Evolutionary conservation across 2,888 invertebrate genomes (phyloP), one percentile per base, ranked within the genome.

Genomic region (Thymelicus acteon): DNA sequence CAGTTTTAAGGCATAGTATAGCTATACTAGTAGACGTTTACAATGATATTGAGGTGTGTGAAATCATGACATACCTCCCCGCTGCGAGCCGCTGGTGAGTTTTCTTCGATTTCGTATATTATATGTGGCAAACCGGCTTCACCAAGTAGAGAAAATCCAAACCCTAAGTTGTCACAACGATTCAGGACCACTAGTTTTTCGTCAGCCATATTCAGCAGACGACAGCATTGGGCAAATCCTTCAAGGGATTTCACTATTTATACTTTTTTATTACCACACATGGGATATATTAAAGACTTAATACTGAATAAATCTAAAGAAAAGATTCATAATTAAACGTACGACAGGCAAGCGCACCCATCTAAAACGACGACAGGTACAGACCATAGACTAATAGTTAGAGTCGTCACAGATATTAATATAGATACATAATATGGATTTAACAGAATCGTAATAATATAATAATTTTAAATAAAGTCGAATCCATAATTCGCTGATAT

Each of bases 71-170:
- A 95, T 95, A 97, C 97, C 96, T 97, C 96, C 89, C 97, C 97
- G 92, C 97, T 97, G 89, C 97, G 97, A 83, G 97, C 97, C 79
- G 98, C 98, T 90, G 98, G 98, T 82, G 98, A 98, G 94, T 98
- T 97, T 92, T 98, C 98, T 87, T 97, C 96, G 88, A 98, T 98
- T 94, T 98, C 97, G 94, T 98, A 98, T 91, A 98, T 97, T 90
- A 98, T 97, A 89, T 98, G 98, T 87, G 98, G 98, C 92, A 97
- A 96, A 90, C 97, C 98, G 87, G 97, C 97, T 93, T 97, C 97
- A 79, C 98, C 97, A 86, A 98, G 95, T 85, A 98, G 94, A 83
- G 98, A 98, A 95, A 98, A 98, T 84, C 98, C 98, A 89, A 98
- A 97, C 88, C 98, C 97, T 91, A 96, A 95, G 94, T 96, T 96